These are phyloP conservation scores for Oedothorax gibbosus DNA, from an alignment of 1,140 invertebrate species.

Conservation along the genomic window DNA sequence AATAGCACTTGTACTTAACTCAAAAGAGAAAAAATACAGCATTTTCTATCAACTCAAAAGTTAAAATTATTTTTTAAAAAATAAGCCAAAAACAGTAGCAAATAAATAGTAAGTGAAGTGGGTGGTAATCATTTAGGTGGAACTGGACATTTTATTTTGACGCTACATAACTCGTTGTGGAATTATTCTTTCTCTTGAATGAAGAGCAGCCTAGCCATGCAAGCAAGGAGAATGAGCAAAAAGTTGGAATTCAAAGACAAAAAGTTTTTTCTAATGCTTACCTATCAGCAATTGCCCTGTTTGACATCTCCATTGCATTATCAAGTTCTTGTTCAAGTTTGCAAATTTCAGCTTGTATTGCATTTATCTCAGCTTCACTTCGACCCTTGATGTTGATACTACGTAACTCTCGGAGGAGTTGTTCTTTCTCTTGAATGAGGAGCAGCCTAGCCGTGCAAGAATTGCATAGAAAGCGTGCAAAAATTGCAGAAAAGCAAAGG, in stretches of 20 bases:
- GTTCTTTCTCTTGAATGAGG: slow-evolving; percentile 94
- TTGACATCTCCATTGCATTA: slow-evolving; percentile 90
- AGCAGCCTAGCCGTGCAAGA: slow-evolving; percentile 75
- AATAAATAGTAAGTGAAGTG: no score
- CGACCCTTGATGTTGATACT: slow-evolving; percentile 88
- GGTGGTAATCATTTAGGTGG: slow-evolving; percentile 74
- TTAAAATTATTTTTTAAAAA: no score
- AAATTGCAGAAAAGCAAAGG: slow-evolving; percentile 44
- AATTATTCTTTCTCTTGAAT: slow-evolving; percentile 96
- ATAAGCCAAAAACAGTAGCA: no score
- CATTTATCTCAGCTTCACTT: slow-evolving; percentile 84
- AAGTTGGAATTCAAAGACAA: not conserved
- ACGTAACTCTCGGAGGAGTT: slow-evolving; percentile 86
- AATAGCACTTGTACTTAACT: no score
- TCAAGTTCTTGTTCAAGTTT: slow-evolving; percentile 91
- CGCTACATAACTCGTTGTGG: slow-evolving; percentile 86
- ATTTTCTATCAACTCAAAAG: no score
- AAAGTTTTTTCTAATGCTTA: slow-evolving; percentile 60
- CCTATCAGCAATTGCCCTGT: slow-evolving; percentile 90
- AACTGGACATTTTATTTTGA: slow-evolving; percentile 84
- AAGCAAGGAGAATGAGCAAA: slow-evolving; percentile 56
- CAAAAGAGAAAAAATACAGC: no score
- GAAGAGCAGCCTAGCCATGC: slow-evolving; percentile 77
- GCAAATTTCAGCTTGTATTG: slow-evolving; percentile 85
- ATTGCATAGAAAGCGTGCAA: slow-evolving; percentile 52